These are phyloP conservation scores for Macaria notata DNA, from an alignment of 2,888 invertebrate species.

Conservation along the genomic window DNA sequence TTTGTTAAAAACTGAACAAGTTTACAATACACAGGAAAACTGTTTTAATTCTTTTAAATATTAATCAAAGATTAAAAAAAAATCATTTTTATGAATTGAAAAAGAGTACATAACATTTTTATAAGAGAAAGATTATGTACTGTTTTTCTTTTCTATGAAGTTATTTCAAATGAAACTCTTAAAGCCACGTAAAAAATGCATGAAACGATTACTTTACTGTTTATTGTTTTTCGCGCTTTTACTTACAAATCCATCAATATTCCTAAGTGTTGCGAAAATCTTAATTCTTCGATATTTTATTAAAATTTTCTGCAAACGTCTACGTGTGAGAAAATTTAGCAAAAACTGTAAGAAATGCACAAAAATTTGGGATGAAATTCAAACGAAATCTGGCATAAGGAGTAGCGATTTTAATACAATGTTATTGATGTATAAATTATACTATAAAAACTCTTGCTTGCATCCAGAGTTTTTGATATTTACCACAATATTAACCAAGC, in stretches of 20 bases:
- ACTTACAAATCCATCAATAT: not conserved
- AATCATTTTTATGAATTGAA: too few species aligned
- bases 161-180: too few species aligned
- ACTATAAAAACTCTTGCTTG: not conserved
- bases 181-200: too few species aligned
- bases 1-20: too few species aligned
- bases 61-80: too few species aligned
- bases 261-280: not conserved
- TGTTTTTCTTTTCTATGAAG: too few species aligned
- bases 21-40: too few species aligned
- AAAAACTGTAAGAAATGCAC: not conserved
- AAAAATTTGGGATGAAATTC: not conserved
- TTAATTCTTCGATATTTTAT: not conserved
- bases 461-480: not conserved
- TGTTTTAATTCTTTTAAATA: too few species aligned
- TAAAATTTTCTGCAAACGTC: not conserved
- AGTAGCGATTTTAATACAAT: not conserved
- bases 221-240: not conserved
- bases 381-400: not conserved
- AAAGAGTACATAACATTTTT: too few species aligned
- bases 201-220: not conserved
- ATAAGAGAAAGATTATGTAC: too few species aligned
- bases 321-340: not conserved
- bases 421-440: not conserved
- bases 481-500: not conserved